Evolutionary conservation across 2,888 invertebrate genomes (phyloP).

Genomic region (Cenopis cana): DNA sequence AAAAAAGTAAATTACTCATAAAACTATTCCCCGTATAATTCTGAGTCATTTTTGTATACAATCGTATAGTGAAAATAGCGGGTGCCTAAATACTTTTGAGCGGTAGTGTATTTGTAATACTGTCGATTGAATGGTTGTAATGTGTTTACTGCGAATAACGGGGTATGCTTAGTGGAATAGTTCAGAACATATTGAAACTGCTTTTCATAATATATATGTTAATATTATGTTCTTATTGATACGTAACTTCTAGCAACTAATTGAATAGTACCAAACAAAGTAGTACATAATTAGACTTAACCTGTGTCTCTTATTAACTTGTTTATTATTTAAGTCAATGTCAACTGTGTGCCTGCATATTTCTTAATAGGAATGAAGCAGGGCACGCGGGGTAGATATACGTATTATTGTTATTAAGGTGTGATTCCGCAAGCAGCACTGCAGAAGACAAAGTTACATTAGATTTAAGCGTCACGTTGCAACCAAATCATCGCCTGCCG

Average conservation of each 20-base stretch:
- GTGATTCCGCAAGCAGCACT: background rate
- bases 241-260: constrained; percentile 21
- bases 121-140: background rate
- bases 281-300: constrained; percentile 26
- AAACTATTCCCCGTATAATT: too few relatives aligned
- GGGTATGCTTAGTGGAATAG: background rate
- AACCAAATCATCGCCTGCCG: background rate
- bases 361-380: background rate
- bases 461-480: background rate
- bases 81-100: too few relatives aligned
- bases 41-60: too few relatives aligned
- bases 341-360: background rate
- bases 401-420: background rate
- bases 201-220: background rate
- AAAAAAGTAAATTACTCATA: too few relatives aligned
- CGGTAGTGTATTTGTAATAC: too few relatives aligned
- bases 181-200: background rate
- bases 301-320: background rate
- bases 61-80: too few relatives aligned
- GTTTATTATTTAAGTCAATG: constrained; percentile 3
- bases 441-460: background rate
- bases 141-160: background rate
- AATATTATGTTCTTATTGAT: background rate
- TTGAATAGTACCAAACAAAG: constrained; percentile 24
- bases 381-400: background rate